Evolutionary conservation across 2,113 vertebrate genomes (phyloP).

Genomic region (Gymnogyps californianus): DNA sequence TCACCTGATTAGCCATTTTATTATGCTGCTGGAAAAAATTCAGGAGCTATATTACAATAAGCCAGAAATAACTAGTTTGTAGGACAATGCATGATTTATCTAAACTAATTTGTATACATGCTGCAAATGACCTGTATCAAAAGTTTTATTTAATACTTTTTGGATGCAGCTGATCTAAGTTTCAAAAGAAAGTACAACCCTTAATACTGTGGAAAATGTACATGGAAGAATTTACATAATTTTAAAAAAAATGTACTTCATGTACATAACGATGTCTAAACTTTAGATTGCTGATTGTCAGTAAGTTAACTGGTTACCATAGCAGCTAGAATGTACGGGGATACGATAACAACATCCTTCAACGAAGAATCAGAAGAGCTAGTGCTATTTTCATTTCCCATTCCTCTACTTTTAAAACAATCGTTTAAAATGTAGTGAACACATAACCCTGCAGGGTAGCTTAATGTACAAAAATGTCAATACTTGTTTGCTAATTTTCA

Average conservation of each 20-base stretch:
- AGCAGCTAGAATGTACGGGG: slow-evolving; percentile 61
- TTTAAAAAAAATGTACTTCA: slow-evolving; percentile 63
- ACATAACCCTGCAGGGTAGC: slow-evolving; percentile 63
- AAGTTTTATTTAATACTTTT: slow-evolving; percentile 69
- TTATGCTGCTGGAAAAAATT: slow-evolving; percentile 87
- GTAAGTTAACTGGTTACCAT: slow-evolving; percentile 60
- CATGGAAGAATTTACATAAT: slow-evolving; percentile 68
- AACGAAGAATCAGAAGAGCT: slow-evolving; percentile 50
- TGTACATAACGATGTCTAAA: slow-evolving; percentile 70
- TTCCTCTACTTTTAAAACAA: slow-evolving; percentile 54
- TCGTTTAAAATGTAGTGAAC: slow-evolving; percentile 36
- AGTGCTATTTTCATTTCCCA: slow-evolving; percentile 59
- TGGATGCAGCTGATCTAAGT: slow-evolving; percentile 74
- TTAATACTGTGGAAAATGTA: slow-evolving; percentile 71
- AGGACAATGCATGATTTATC: slow-evolving; percentile 83
- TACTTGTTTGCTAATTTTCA: slow-evolving; percentile 56
- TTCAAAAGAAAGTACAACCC: slow-evolving; percentile 66
- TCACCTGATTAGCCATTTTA: slow-evolving; percentile 98
- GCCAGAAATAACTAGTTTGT: slow-evolving; percentile 84
- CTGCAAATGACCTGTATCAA: slow-evolving; percentile 76
- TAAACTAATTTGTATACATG: slow-evolving; percentile 84
- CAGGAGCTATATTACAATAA: slow-evolving; percentile 86
- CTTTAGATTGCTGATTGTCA: slow-evolving; percentile 54
- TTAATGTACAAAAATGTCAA: slow-evolving; percentile 33
- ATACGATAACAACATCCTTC: slow-evolving; percentile 16